A percentile compares a stretch with the other conserved stretches of the same genome.
These are phyloP conservation scores for Coturnix japonica DNA, from an alignment of 2,113 vertebrate genomes.

Conservation along the genomic window DNA sequence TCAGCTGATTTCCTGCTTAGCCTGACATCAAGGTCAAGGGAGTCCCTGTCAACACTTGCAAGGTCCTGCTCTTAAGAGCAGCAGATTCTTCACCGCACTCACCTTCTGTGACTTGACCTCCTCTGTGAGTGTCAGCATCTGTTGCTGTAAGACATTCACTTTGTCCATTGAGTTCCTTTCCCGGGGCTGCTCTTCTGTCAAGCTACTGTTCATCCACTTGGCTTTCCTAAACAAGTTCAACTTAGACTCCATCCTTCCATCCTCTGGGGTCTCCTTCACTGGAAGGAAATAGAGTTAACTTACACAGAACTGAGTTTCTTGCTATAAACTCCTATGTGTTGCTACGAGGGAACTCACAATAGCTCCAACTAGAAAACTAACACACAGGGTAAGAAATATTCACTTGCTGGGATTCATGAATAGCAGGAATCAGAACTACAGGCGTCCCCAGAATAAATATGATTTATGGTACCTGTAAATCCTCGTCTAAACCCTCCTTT, in stretches of 20 bases:
- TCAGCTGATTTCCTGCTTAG: not conserved
- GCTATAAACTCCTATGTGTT: not conserved
- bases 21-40: not conserved
- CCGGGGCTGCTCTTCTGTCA: slow-evolving; percentile 55
- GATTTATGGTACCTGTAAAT: not conserved
- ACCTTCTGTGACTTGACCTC: slow-evolving; percentile 95
- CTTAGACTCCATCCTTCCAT: slow-evolving; percentile 32
- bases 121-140: slow-evolving; percentile 81
- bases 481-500: not conserved
- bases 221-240: slow-evolving; percentile 68
- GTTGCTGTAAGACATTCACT: slow-evolving; percentile 79
- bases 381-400: not conserved
- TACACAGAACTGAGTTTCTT: not conserved
- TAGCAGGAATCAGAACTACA: not conserved
- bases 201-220: slow-evolving; percentile 72
- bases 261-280: slow-evolving; percentile 38
- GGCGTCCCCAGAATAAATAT: not conserved
- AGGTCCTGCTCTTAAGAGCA: not conserved
- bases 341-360: not conserved
- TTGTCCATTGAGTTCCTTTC: slow-evolving; percentile 72
- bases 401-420: not conserved
- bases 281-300: not conserved
- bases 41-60: not conserved
- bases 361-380: not conserved
- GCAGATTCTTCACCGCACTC: not conserved